Percentiles rank a stretch among this genome's conserved stretches.
Evolutionary conservation across 2,888 invertebrate genomes (phyloP).

Genomic region (Coleophora flavipennella): DNA sequence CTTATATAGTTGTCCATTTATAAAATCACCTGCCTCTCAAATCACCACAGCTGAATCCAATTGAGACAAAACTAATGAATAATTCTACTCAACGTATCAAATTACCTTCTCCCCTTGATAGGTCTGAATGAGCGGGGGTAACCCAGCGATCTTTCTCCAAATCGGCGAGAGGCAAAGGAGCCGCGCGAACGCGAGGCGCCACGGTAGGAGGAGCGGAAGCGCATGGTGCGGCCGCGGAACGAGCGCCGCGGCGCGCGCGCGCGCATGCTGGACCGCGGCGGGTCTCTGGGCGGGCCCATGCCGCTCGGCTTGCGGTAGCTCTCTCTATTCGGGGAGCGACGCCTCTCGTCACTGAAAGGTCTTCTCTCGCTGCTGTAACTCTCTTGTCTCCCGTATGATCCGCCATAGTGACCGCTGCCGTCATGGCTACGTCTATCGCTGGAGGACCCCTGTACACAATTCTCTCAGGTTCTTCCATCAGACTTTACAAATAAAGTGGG

Average conservation of each 20-base stretch:
- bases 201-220: slow-evolving; percentile 68
- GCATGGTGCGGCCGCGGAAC: slow-evolving; percentile 66
- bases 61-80: no score
- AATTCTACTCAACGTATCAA: slow-evolving; percentile 29
- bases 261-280: slow-evolving; percentile 42
- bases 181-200: slow-evolving; percentile 71
- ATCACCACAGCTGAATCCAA: no score
- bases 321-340: slow-evolving; percentile 68
- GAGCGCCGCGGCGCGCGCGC: slow-evolving; percentile 70
- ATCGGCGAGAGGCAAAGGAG: slow-evolving; percentile 50
- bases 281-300: slow-evolving; percentile 64
- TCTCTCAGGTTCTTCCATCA: slow-evolving; percentile 53
- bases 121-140: slow-evolving; percentile 60
- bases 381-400: slow-evolving; percentile 71
- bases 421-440: slow-evolving; percentile 73
- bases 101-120: slow-evolving; percentile 68
- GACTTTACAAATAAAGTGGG: slow-evolving; percentile 35
- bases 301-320: slow-evolving; percentile 62
- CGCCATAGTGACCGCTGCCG: slow-evolving; percentile 70
- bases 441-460: slow-evolving; percentile 69
- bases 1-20: no score
- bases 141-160: slow-evolving; percentile 50
- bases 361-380: slow-evolving; percentile 64
- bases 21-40: no score
- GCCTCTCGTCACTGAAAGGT: slow-evolving; percentile 66